Base-by-base conservation (phyloP, 1,140 invertebrate genomes). In the Mylabris phalerata region DNA sequence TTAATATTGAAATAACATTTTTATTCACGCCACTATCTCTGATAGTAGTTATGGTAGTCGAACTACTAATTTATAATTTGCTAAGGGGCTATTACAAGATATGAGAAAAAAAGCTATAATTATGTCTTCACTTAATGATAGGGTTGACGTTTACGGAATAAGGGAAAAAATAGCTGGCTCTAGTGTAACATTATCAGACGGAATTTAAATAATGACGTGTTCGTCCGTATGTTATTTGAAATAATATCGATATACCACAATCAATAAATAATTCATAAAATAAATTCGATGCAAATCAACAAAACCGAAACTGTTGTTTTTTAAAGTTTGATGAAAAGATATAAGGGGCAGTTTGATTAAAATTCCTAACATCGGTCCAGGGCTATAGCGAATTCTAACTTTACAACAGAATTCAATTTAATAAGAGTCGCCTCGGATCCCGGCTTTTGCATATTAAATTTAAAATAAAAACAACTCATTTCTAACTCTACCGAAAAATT, bases 261-360 rank as follows among this genome's bases (percentile, higher is more conserved):
- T 32, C 54, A 19, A 19, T 61, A 26, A 61, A 61, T 61, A 61
- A 61, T 61, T 61, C 60, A 61, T 61, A 55, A 38, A 50, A 49
- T 59, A 55, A 19, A 19, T 19, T 47, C 41, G 48, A 63, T 63
- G 54, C 61, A 63, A 62, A 55, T 62, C 57, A 54, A 55, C 51
- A 63, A 63, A 45, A 60, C 25, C 55, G 45, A 42, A n/a, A 42
- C 38, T 32, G 25, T 9, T 42, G 55, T 64, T 64, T 60, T n/a
- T 11, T 49, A 32, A 62, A 58, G 60, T 58, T 50, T 48, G 55
- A 62, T 63, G 57, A 61, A 60, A 55, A 62, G 61, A 48, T 59
- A 59, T 19, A 63, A 57, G 65, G 60, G 65, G 59, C 57, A 62
- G 61, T 68, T 68, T 68, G 65, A 68, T 68, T 68, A 68, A 68